Evolutionary conservation across 2,797 vertebrate species (phyloP), one percentile per base, ranked within the genome.

Genomic region (Delichon dasypus): DNA sequence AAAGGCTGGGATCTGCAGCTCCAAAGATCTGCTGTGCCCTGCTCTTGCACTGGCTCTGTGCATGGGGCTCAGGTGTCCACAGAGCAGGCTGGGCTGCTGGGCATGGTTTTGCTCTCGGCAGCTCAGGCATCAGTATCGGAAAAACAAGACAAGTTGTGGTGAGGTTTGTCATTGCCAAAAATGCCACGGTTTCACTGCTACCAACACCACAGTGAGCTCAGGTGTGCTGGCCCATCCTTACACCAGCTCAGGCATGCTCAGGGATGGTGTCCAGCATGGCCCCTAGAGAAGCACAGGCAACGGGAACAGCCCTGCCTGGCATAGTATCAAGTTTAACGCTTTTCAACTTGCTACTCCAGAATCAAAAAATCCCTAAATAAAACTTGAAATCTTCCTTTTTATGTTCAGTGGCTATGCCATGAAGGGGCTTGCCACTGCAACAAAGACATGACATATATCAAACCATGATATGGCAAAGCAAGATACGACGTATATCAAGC

Each of bases 21-120:
- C 84, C 61, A 29, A 38, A 79, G 42, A 32, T 12, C 50, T 34
- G 14, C 61, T 50, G 27, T 82, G 74, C 26, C 38, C 32, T 0
- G 0, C 4, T 74, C 65, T 62, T 3, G 3, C 38, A 21, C 68
- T 61, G 47, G 6, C 27, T 27, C 30, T 72, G 25, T 14, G 19
- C 13, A 3, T 3, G 21, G 40, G 29, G 6, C 50, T 87, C 1
- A 0, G 11, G 32, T 81, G 62, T 61, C 65, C 53, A 17, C 9
- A 3, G 21, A 42, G 65, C 54, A 62, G n/a, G 26, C 78, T 62
- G 30, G 2, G 21, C 32, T 50, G 25, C 11, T 67, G 51, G 22
- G 42, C 12, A 11, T 22, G n/a, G 32, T 74, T 85, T 42, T 6
- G 0, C 47, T 89, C 50, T 73, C 0, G 0, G 9, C 30, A 51